Conservation (phyloP, 92 coral and sea anemone genomes). For the Siderastrea radians region DNA sequence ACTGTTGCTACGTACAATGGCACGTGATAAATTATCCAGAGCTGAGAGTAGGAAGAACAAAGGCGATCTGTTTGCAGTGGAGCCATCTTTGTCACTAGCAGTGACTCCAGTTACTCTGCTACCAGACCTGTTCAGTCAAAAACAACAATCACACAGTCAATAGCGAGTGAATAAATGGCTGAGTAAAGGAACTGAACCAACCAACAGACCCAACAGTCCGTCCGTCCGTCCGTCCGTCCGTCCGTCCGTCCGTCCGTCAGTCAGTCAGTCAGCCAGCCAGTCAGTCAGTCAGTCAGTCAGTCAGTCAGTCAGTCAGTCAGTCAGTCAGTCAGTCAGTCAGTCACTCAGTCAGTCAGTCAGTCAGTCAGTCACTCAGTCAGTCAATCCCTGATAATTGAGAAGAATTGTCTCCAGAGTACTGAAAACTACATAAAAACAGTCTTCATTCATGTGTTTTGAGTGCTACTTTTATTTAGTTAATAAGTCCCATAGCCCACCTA, state of each 20-base stretch:
- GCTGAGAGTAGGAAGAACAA: constrained; percentile 70
- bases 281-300: too few species aligned
- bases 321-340: not conserved
- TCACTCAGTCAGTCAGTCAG: not conserved
- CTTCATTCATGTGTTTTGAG: too few species aligned
- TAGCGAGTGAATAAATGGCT: not conserved
- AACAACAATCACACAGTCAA: too few species aligned
- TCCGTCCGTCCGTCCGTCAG: not conserved
- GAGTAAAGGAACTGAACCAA: not conserved
- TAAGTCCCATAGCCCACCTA: too few species aligned
- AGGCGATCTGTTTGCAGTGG: constrained; percentile 62
- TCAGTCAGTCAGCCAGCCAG: not conserved
- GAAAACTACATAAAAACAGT: too few species aligned
- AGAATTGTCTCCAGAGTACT: too few species aligned
- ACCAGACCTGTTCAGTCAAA: constrained; percentile 57
- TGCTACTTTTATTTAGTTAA: too few species aligned
- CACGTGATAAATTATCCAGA: constrained; percentile 75
- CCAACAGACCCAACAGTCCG: not conserved
- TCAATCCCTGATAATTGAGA: too few species aligned
- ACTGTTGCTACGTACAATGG: constrained; percentile 71
- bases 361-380: too few species aligned
- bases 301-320: not conserved
- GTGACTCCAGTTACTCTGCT: constrained; percentile 81
- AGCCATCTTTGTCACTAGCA: constrained; percentile 67
- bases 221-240: not conserved